Percentiles rank a stretch among this genome's conserved stretches.
These are phyloP conservation scores for Paragorgia papillata DNA, from an alignment of 92 coral and sea anemone species.

Conservation along the genomic window DNA sequence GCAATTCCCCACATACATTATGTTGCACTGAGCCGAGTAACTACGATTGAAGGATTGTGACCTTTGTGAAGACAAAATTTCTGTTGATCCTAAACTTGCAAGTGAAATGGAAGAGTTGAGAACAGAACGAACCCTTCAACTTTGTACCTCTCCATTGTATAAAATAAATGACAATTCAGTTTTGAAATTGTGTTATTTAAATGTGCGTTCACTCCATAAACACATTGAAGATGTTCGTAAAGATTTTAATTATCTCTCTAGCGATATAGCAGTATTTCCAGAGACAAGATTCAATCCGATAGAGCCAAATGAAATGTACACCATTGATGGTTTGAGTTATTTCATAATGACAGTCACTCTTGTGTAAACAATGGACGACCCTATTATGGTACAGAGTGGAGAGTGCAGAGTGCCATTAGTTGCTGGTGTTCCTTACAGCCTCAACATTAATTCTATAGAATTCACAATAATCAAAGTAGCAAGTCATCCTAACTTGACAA, in stretches of 20 bases:
- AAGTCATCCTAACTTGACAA: too few species aligned
- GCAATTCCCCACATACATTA: conserved; percentile 12
- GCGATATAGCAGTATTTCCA: conserved; percentile 27
- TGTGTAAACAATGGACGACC: too few species aligned
- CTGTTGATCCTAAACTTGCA: background rate
- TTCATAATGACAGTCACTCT: background rate
- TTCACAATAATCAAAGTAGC: too few species aligned
- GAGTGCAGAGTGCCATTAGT: too few species aligned
- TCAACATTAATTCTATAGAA: too few species aligned
- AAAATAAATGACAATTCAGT: conserved; percentile 19
- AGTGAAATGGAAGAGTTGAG: conserved; percentile 17
- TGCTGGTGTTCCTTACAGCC: too few species aligned
- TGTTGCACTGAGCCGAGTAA: conserved; percentile 27
- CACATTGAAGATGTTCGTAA: conserved; percentile 38
- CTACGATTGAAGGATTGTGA: conserved; percentile 3
- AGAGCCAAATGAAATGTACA: conserved; percentile 30
- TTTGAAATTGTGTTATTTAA: conserved; percentile 41
- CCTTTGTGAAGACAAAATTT: conserved; percentile 29
- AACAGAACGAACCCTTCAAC: conserved; percentile 3
- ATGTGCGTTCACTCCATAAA: conserved; percentile 37
- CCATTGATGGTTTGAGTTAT: conserved; percentile 23
- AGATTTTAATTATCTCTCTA: conserved; percentile 22
- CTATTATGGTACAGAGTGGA: background rate
- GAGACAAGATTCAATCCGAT: conserved; percentile 36
- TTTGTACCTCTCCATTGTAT: background rate